Evolutionary conservation across 2,797 vertebrate species (phyloP).

Genomic region (Intellagama lesueurii): DNA sequence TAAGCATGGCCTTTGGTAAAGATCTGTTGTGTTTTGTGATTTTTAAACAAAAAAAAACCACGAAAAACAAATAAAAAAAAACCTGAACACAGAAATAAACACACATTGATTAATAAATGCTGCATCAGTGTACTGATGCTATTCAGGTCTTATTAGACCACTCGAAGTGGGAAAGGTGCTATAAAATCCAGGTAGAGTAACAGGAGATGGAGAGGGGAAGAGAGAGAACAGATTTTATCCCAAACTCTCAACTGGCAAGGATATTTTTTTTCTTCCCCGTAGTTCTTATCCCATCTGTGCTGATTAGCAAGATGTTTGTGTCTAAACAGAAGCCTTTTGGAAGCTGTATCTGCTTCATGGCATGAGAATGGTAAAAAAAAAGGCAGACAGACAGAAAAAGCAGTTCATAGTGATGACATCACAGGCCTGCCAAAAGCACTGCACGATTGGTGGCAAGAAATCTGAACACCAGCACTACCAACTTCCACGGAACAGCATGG

Average conservation of each 20-base stretch:
- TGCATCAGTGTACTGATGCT: constrained; percentile 36
- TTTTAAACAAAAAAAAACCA: background rate
- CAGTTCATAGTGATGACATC: constrained; percentile 42
- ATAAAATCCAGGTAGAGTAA: constrained; percentile 75
- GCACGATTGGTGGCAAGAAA: background rate
- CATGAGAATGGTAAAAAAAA: constrained; percentile 63
- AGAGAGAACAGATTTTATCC: constrained; percentile 75
- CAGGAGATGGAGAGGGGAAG: constrained; percentile 65
- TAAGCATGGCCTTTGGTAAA: constrained; percentile 75
- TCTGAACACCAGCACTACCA: background rate
- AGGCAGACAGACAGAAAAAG: constrained; percentile 29
- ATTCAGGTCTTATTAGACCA: constrained; percentile 41
- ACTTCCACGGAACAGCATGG: background rate
- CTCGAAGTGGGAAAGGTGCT: constrained; percentile 55
- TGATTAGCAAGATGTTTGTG: constrained; percentile 86
- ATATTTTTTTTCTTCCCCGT: constrained; percentile 75
- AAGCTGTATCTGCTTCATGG: constrained; percentile 77
- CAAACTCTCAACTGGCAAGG: constrained; percentile 82
- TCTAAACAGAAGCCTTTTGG: constrained; percentile 84
- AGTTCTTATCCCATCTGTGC: constrained; percentile 85
- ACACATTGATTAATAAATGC: constrained; percentile 60
- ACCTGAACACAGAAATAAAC: constrained; percentile 55
- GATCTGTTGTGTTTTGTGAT: constrained; percentile 29
- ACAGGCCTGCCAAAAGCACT: background rate
- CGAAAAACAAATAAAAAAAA: background rate